A percentile compares a stretch with the other conserved stretches of the same genome.
Evolutionary conservation across 2,797 vertebrate species (phyloP).

Genomic region (Peromyscus melanophrys): DNA sequence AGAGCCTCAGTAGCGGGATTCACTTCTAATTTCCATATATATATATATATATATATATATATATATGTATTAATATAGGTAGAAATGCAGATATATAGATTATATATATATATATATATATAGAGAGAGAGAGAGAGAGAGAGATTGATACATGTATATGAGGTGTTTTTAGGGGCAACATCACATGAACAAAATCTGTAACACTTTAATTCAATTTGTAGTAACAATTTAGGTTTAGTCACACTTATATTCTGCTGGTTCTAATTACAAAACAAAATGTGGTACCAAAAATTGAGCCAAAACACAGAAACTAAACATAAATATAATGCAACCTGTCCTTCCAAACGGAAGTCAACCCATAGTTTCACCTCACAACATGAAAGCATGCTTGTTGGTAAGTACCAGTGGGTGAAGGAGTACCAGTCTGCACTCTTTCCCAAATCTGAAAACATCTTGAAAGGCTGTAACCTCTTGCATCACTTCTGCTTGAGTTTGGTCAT

Average conservation of each 20-base stretch:
- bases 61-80: background rate
- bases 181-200: slow-evolving; percentile 36
- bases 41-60: background rate
- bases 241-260: background rate
- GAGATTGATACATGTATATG: background rate
- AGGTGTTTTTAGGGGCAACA: background rate
- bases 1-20: background rate
- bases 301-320: background rate
- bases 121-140: too few species aligned
- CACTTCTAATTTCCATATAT: background rate
- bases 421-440: background rate
- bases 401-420: background rate
- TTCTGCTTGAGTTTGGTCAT: slow-evolving; percentile 3
- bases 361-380: background rate
- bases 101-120: too few species aligned
- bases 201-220: background rate
- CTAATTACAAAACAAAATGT: slow-evolving; percentile 4
- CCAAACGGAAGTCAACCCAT: background rate
- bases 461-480: background rate
- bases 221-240: slow-evolving; percentile 16
- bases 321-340: background rate
- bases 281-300: background rate
- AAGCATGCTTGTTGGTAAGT: background rate
- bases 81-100: background rate
- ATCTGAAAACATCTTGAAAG: slow-evolving; percentile 16